These are phyloP conservation scores for Gryllus bimaculatus DNA, from an alignment of 1,140 invertebrate genomes.

Conservation along the genomic window DNA sequence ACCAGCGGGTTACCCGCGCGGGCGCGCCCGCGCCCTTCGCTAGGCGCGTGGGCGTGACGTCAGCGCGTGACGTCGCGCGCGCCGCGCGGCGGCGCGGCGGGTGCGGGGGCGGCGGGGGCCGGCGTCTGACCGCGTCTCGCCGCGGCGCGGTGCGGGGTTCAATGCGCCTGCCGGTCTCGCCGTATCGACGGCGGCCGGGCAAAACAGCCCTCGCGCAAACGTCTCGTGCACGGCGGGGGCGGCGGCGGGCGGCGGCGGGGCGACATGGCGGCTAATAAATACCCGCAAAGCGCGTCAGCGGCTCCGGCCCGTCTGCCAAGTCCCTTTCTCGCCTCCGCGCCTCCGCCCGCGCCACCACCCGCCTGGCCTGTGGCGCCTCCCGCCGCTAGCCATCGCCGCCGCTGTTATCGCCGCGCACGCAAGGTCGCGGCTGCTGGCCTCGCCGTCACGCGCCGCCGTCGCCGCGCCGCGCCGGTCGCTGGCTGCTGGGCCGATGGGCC, in stretches of 20 bases:
- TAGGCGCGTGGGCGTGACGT: conserved; percentile 16
- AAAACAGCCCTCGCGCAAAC: neutral
- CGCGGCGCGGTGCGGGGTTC: conserved; percentile 4
- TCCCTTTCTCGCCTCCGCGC: too few relatives aligned
- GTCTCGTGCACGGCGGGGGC: neutral
- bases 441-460: too few relatives aligned
- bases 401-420: too few relatives aligned
- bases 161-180: conserved; percentile 13
- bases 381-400: too few relatives aligned
- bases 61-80: neutral
- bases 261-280: neutral
- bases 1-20: neutral
- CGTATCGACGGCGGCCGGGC: conserved; percentile 10
- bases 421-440: too few relatives aligned
- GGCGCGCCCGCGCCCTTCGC: neutral
- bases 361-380: too few relatives aligned
- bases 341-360: too few relatives aligned
- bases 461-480: too few relatives aligned
- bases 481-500: too few relatives aligned
- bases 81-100: neutral
- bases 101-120: neutral
- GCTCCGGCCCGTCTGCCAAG: too few relatives aligned
- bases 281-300: too few relatives aligned
- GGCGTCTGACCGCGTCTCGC: conserved; percentile 7
- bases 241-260: too few relatives aligned